Evolutionary conservation across 2,888 invertebrate species (phyloP).

Genomic region (Agrotis ipsilon): DNA sequence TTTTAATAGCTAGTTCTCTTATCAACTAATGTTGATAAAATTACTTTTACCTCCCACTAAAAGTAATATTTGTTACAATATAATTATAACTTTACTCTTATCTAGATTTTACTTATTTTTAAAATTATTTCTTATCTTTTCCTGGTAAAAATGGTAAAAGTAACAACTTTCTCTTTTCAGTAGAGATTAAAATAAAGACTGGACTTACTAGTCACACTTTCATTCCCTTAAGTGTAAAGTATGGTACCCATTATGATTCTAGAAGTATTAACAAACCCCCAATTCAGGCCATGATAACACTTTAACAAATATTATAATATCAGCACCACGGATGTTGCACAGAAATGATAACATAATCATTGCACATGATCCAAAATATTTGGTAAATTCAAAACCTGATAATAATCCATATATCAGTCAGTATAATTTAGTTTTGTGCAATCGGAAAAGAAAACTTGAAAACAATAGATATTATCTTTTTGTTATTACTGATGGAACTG

Average conservation of each 20-base stretch:
- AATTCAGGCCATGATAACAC: background rate
- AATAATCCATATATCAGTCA: background rate
- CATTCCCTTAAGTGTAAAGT: conserved; percentile 31
- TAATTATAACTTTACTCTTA: background rate
- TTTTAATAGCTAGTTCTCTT: conserved; percentile 2
- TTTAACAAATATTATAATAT: background rate
- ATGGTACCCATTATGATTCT: background rate
- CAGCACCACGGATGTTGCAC: background rate
- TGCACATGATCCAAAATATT: background rate
- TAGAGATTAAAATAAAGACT: conserved; percentile 9
- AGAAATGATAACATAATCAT: conserved; percentile 4
- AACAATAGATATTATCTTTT: conserved; percentile 36
- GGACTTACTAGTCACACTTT: conserved; percentile 43
- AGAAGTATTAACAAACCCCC: background rate
- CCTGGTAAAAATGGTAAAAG: conserved; percentile 9
- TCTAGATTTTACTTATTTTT: background rate
- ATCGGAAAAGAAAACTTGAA: conserved; percentile 1
- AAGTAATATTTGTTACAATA: background rate
- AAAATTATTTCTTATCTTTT: background rate
- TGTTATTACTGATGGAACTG: conserved; percentile 3
- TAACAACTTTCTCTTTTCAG: conserved; percentile 44
- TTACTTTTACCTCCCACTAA: conserved; percentile 17
- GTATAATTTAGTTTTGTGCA: background rate
- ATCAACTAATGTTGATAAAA: background rate
- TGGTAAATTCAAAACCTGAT: background rate